Base-by-base conservation (phyloP, 1,140 invertebrate genomes). In the Thaumatotibia leucotreta region DNA sequence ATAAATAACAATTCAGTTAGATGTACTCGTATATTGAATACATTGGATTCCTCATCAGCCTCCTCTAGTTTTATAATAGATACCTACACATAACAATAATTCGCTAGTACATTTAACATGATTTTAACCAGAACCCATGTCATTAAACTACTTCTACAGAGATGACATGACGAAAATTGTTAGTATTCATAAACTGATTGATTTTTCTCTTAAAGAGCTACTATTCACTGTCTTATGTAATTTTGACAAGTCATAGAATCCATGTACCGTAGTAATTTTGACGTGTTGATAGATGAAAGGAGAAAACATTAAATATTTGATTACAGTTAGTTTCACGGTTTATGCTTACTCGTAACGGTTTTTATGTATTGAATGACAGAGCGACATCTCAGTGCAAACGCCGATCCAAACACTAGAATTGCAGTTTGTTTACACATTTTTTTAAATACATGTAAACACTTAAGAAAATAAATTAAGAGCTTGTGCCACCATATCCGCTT, bases 311-410 rank as follows among this genome's bases (percentile, higher is more conserved):
- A 83, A 82, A 83, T 79, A 77, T 84, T 80, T 81, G 68, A 79
- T 80, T 82, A 86, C 84, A 78, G 83, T 86, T 89, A 85, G 66
- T 65, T 84, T 80, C 77, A 82, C 79, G 75, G 80, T 84, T 80
- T 77, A 84, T 85, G 0, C 9, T 29, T 83, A 77, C 78, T 65
- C 32, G 61, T 75, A 77, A 73, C 73, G 72, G 75, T n/a, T 58
- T 27, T 54, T 27, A 58, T 2, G 17, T 20, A 45, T 20, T 45
- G 17, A 45, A 45, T 45, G 39, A 45, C 17, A 45, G 9, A 17
- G 39, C 17, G 6, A 45, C 17, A 5, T 45, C 11, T 20, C 17
- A 33, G 10, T 45, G n/a, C 39, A 17, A 39, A n/a, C 35, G n/a
- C n/a, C n/a, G n/a, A n/a, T n/a, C n/a, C n/a, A n/a, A n/a, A n/a